These are phyloP conservation scores for Typhlichthys subterraneus DNA, from an alignment of 2,797 vertebrate species.

Conservation along the genomic window DNA sequence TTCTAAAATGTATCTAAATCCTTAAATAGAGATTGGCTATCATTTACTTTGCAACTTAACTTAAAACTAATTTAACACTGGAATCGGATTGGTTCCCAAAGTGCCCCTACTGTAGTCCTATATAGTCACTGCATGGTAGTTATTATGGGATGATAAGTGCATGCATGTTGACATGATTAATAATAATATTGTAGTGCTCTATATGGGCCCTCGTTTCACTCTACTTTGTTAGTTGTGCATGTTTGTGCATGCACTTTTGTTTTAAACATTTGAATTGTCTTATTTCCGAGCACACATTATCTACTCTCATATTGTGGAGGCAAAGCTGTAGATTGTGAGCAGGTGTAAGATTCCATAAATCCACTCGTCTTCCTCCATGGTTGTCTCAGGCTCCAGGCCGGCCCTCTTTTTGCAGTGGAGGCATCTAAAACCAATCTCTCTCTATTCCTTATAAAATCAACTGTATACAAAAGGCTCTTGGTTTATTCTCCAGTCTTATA, in stretches of 20 bases:
- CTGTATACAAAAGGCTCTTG: conserved; percentile 5
- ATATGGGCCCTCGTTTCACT: not conserved
- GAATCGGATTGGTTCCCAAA: too few relatives aligned
- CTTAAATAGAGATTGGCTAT: too few relatives aligned
- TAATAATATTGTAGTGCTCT: not conserved
- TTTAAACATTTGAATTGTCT: not conserved
- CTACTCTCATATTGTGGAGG: not conserved
- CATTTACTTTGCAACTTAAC: too few relatives aligned
- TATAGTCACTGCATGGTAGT: too few relatives aligned
- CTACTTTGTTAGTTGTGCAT: not conserved
- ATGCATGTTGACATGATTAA: not conserved
- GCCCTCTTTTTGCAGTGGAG: not conserved
- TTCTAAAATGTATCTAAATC: too few relatives aligned
- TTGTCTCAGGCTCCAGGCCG: conserved; percentile 29
- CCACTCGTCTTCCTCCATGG: conserved; percentile 64
- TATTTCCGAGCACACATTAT: conserved; percentile 1
- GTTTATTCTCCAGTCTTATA: not conserved
- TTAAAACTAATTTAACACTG: too few relatives aligned
- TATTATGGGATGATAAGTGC: not conserved
- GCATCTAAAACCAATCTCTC: conserved; percentile 37
- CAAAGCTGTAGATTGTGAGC: conserved; percentile 28
- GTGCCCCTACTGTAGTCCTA: too few relatives aligned
- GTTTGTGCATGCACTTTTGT: conserved; percentile 1
- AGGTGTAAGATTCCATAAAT: conserved; percentile 60
- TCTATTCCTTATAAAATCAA: conserved; percentile 27